These are phyloP conservation scores for Drosophila pandora DNA, from an alignment of 1,140 invertebrate species.

Conservation along the genomic window DNA sequence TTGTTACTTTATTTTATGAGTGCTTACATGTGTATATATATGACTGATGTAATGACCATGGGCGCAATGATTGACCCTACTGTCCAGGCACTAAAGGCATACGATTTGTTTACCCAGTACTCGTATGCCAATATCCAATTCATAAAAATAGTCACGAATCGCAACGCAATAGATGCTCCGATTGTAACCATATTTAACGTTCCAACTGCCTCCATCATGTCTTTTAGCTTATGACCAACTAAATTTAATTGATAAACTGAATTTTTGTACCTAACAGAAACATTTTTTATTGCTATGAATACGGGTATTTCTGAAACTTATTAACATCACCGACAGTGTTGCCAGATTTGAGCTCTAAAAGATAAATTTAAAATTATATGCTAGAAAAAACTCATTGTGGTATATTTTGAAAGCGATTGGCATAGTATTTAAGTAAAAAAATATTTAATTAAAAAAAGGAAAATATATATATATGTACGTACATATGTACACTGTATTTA, in stretches of 20 bases:
- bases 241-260: background rate
- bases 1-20: background rate
- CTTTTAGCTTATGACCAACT: background rate
- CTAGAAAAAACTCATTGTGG: too few relatives aligned
- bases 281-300: background rate
- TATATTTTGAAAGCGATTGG: too few relatives aligned
- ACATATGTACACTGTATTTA: too few relatives aligned
- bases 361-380: too few relatives aligned
- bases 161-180: slow-evolving; percentile 38
- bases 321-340: background rate
- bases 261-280: background rate
- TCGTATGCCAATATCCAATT: slow-evolving; percentile 56
- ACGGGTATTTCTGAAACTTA: background rate
- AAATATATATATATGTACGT: too few relatives aligned
- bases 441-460: too few relatives aligned
- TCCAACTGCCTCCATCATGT: slow-evolving; percentile 34
- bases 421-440: too few relatives aligned
- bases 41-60: slow-evolving; percentile 56
- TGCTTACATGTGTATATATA: slow-evolving; percentile 61
- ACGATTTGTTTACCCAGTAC: slow-evolving; percentile 35
- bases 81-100: slow-evolving; percentile 56
- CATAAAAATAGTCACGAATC: slow-evolving; percentile 51
- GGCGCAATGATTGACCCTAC: slow-evolving; percentile 53
- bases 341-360: background rate
- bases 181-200: slow-evolving; percentile 31